phyloP scores from a whole-genome alignment of 2,888 invertebrate species.

The Dendrolimus houi region DNA sequence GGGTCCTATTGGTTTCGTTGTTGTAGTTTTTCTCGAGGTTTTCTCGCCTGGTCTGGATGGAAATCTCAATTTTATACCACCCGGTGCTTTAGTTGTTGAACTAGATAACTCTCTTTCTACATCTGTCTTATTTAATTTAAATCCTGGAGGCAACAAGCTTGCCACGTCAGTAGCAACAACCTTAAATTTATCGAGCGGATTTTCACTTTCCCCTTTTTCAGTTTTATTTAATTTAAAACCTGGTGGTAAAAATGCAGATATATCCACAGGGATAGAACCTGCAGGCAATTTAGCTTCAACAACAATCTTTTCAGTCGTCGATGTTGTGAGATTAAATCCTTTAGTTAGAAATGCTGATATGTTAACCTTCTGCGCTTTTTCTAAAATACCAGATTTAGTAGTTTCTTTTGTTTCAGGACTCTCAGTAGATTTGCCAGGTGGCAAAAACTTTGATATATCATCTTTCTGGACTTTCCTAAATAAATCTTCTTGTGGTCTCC shows the following conservation, averaged over 20 bases:
- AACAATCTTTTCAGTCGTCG: constrained; percentile 43
- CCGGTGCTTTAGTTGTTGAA: constrained; percentile 55
- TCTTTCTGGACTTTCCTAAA: constrained; percentile 69
- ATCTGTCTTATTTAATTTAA: constrained; percentile 53
- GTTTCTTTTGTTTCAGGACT: constrained; percentile 32
- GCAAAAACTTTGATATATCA: constrained; percentile 78
- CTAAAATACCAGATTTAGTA: constrained; percentile 38
- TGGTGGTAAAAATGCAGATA: constrained; percentile 80
- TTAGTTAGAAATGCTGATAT: constrained; percentile 79
- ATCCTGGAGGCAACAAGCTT: constrained; percentile 79
- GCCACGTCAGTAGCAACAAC: constrained; percentile 63
- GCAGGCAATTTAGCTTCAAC: constrained; percentile 27
- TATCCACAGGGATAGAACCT: constrained; percentile 53
- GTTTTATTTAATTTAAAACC: constrained; percentile 65
- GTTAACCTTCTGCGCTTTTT: constrained; percentile 54
- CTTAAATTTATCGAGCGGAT: constrained; percentile 36
- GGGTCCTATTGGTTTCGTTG: constrained; percentile 73
- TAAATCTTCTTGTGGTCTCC: constrained; percentile 49
- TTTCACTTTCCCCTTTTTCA: constrained; percentile 25
- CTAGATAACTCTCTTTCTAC: constrained; percentile 23
- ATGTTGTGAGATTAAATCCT: constrained; percentile 68
- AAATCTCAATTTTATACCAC: constrained; percentile 83
- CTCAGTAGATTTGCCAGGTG: constrained; percentile 77
- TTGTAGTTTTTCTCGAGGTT: constrained; percentile 74
- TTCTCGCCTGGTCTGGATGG: constrained; percentile 86